These are phyloP conservation scores for Macropis europaea DNA, from an alignment of 2,888 invertebrate species.

Conservation along the genomic window DNA sequence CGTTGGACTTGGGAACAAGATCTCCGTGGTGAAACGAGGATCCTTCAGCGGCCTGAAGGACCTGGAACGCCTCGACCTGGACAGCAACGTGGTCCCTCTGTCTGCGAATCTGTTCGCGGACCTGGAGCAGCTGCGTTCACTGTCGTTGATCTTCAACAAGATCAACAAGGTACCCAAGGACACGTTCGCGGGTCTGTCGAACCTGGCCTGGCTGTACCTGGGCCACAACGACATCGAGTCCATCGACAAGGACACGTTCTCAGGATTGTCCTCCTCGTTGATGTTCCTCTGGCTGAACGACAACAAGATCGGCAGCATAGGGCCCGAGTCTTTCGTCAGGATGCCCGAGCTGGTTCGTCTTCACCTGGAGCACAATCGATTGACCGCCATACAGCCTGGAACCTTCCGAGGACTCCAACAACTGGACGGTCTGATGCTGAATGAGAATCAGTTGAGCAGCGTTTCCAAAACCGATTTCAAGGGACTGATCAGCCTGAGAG, in stretches of 20 bases:
- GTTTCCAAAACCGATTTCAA: constrained; percentile 77
- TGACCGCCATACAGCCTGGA: constrained; percentile 74
- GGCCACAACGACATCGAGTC: constrained; percentile 75
- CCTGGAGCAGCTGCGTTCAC: constrained; percentile 73
- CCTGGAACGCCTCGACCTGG: constrained; percentile 45
- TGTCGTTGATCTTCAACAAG: constrained; percentile 76
- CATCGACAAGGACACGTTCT: constrained; percentile 66
- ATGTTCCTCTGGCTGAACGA: constrained; percentile 75
- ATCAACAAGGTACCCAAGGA: constrained; percentile 75
- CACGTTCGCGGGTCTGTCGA: constrained; percentile 76
- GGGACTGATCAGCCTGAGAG: constrained; percentile 73
- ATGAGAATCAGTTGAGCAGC: constrained; percentile 76
- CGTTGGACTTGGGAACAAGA: constrained; percentile 49
- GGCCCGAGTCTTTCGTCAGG: constrained; percentile 74
- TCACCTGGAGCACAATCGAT: constrained; percentile 77
- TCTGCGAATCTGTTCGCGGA: constrained; percentile 76
- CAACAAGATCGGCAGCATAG: constrained; percentile 76
- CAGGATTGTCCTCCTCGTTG: constrained; percentile 33
- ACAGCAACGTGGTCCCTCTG: constrained; percentile 59
- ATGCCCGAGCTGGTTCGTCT: constrained; percentile 72
- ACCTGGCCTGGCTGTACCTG: constrained; percentile 77
- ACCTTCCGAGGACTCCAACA: constrained; percentile 68
- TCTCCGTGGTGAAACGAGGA: constrained; percentile 41
- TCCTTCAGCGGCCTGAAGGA: constrained; percentile 53
- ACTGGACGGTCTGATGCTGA: constrained; percentile 75